A percentile compares a stretch with the other conserved stretches of the same genome.
Evolutionary conservation across 2,888 invertebrate species (phyloP).

Genomic region (Drosophila colorata): DNA sequence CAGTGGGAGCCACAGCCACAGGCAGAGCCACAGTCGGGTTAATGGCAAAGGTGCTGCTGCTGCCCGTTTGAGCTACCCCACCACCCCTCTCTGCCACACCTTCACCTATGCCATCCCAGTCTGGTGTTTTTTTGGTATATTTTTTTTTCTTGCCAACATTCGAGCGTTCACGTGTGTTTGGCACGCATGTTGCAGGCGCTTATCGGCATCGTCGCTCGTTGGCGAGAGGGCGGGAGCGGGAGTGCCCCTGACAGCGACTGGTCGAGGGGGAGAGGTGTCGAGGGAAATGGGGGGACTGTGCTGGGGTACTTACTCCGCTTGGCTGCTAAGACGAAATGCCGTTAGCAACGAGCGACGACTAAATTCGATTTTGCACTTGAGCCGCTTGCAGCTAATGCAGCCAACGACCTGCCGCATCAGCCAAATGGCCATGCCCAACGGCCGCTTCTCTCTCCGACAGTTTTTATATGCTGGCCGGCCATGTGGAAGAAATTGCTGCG

Average conservation of each 20-base stretch:
- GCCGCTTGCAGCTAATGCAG: conserved; percentile 79
- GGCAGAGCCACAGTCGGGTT: conserved; percentile 59
- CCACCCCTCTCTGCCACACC: neutral
- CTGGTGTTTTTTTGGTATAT: conserved; percentile 12
- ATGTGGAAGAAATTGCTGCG: conserved; percentile 55
- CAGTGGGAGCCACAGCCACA: conserved; percentile 17
- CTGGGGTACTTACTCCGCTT: conserved; percentile 43
- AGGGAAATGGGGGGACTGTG: neutral
- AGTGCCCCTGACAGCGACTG: too few relatives aligned
- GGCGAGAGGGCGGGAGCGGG: neutral
- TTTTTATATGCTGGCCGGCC: conserved; percentile 48
- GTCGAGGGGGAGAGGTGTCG: too few relatives aligned
- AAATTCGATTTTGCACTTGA: conserved; percentile 81
- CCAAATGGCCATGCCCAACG: conserved; percentile 45
- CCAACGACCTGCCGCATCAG: conserved; percentile 61
- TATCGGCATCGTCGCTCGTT: conserved; percentile 63
- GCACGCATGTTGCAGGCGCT: conserved; percentile 76
- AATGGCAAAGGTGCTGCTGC: conserved; percentile 77
- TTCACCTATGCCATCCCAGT: neutral
- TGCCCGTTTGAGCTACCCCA: conserved; percentile 38
- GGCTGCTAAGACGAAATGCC: conserved; percentile 75
- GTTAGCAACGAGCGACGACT: conserved; percentile 62
- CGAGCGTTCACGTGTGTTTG: conserved; percentile 65
- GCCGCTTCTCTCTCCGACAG: conserved; percentile 1
- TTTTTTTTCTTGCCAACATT: conserved; percentile 42